These are phyloP conservation scores for Heteronetta atricapilla DNA, from an alignment of 2,113 vertebrate species.

Conservation along the genomic window DNA sequence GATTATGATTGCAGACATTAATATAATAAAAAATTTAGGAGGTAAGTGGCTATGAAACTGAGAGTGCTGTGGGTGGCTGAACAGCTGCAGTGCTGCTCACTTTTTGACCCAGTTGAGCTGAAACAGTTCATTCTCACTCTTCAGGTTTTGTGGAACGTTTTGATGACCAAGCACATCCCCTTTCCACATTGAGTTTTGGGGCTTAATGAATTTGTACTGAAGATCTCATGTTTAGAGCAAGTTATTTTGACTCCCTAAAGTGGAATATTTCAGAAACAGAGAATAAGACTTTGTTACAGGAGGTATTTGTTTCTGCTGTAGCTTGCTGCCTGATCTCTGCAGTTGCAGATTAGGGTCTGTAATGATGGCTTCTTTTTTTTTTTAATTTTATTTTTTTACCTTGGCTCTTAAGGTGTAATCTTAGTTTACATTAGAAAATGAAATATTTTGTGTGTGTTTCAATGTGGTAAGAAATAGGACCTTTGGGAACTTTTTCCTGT, in stretches of 20 bases:
- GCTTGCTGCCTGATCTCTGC: not conserved
- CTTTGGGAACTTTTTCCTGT: not conserved
- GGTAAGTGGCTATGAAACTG: not conserved
- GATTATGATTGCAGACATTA: not conserved
- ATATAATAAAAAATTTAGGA: not conserved
- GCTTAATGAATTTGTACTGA: not conserved
- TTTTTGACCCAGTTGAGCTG: not conserved
- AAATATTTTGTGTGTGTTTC: not conserved
- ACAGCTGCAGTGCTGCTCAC: not conserved
- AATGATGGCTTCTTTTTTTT: not conserved
- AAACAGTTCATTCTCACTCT: not conserved
- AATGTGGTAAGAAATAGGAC: not conserved
- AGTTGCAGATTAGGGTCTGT: not conserved
- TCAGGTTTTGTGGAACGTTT: not conserved
- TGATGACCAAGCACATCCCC: not conserved
- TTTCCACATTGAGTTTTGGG: not conserved
- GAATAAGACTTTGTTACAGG: not conserved
- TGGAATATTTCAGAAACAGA: not conserved
- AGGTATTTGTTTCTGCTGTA: not conserved
- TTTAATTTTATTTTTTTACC: too few relatives aligned
- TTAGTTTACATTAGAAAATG: not conserved
- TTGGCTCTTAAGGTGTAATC: not conserved
- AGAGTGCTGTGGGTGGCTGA: not conserved
- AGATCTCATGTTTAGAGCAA: too few relatives aligned
- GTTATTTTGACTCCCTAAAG: not conserved